Conservation (phyloP, 2,888 invertebrate genomes). For the Polydrusus pterygomalis region DNA sequence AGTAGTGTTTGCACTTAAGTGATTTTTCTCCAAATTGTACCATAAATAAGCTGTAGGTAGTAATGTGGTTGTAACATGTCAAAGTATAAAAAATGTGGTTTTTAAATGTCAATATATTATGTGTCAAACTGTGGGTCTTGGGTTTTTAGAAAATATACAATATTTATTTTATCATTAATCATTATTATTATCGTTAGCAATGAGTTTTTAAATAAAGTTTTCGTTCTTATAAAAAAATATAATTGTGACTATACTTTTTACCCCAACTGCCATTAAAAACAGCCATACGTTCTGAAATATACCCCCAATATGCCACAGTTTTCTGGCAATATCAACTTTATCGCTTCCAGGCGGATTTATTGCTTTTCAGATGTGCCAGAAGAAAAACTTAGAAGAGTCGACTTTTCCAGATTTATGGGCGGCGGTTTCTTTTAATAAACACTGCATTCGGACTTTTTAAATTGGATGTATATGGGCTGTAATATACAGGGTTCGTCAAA, state of each 20-base stretch:
- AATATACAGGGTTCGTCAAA: not conserved
- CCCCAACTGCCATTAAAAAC: constrained; percentile 32
- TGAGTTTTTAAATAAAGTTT: too few relatives aligned
- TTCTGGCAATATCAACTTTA: constrained; percentile 59
- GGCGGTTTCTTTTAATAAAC: constrained; percentile 50
- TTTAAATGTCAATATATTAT: too few relatives aligned
- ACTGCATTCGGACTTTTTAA: constrained; percentile 31
- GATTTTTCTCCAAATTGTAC: too few relatives aligned
- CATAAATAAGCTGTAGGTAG: too few relatives aligned
- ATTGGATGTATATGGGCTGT: constrained; percentile 10
- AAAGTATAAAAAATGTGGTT: too few relatives aligned
- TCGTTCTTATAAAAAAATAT: too few relatives aligned
- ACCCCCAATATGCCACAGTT: constrained; percentile 46
- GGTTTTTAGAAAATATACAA: too few relatives aligned
- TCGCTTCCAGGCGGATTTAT: constrained; percentile 58
- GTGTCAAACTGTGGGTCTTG: too few relatives aligned
- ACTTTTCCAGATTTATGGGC: constrained; percentile 43
- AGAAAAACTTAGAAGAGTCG: constrained; percentile 45
- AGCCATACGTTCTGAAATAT: constrained; percentile 34
- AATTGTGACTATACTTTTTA: not conserved
- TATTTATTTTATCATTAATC: too few relatives aligned
- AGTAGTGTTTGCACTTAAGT: too few relatives aligned
- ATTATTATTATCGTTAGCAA: too few relatives aligned
- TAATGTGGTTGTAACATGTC: too few relatives aligned
- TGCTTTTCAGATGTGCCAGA: constrained; percentile 57